Evolutionary conservation across 1,140 invertebrate species (phyloP).

Genomic region (Drosophila melanica): DNA sequence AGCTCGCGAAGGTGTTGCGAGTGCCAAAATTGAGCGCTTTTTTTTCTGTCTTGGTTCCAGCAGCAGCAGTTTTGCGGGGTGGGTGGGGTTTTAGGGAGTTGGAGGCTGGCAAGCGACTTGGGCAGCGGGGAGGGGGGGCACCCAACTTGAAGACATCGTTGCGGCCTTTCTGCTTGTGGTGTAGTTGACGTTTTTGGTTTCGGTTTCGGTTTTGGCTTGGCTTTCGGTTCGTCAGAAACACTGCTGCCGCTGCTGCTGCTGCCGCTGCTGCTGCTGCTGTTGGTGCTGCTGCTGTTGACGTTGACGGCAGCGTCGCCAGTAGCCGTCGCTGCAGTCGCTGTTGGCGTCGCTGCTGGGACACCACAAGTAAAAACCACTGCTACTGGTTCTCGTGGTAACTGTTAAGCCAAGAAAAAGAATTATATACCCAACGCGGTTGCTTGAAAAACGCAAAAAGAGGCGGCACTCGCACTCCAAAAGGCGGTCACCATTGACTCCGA

Average conservation of each 20-base stretch:
- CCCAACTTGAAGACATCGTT: constrained; percentile 78
- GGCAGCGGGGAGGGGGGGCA: constrained; percentile 9
- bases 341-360: constrained; percentile 44
- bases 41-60: no score
- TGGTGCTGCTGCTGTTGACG: background rate
- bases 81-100: background rate
- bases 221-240: constrained; percentile 48
- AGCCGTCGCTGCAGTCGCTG: constrained; percentile 37
- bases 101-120: no score
- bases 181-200: constrained; percentile 82
- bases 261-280: background rate
- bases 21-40: constrained; percentile 69
- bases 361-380: constrained; percentile 82
- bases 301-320: constrained; percentile 8
- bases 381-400: constrained; percentile 84
- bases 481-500: constrained; percentile 18
- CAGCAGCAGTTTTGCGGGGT: background rate
- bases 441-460: constrained; percentile 46
- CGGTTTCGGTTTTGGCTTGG: constrained; percentile 69
- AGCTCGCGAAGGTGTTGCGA: constrained; percentile 58
- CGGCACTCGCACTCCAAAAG: constrained; percentile 42
- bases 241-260: constrained; percentile 4
- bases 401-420: constrained; percentile 82
- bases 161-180: constrained; percentile 81
- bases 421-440: constrained; percentile 56